Base-by-base conservation (phyloP, 2,113 vertebrate species). In the Hylia prasina region DNA sequence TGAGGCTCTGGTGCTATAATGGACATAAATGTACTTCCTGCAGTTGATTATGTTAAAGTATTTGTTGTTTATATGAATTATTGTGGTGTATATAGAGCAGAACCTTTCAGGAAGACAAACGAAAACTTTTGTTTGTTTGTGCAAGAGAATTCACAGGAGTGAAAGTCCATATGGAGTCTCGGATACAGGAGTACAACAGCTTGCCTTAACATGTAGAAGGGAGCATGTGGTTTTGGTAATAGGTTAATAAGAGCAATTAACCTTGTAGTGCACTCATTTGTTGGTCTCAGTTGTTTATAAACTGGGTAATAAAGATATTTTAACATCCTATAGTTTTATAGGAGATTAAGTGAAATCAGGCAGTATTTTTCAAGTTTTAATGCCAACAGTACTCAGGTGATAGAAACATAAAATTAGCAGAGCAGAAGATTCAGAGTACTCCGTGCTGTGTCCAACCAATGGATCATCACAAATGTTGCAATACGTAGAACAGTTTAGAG, bases 241-340 rank as follows among this genome's bases (percentile, higher is more conserved):
- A 69, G 82, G 66, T 91, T 96, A 96, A 92, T 93, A 90, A 94
- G 85, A 88, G 94, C 88, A 96, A 93, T 97, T 97, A 97, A 97
- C 95, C 95, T 94, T 57, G 7, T 71, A 72, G 85, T 65, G 66
- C 90, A 93, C 88, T 88, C 90, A 72, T 88, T 92, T 94, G 90
- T 90, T 94, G 73, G 64, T 60, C 90, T 95, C 90, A 51, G 72
- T 97, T 96, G 90, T 96, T 97, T 97, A 96, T 96, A 96, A 94
- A 96, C 70, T 22, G 61, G 90, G 85, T 76, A 95, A 65, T 97
- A 95, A 97, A 92, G 85, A 33, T 94, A 94, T 92, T 95, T 93
- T 93, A 88, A 73, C 85, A 73, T 97, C 87, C 71, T 72, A 39
- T 72, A 23, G 94, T 73, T 97, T 92, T 97, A 97, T 65, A 85